Evolutionary conservation across 1,140 invertebrate genomes (phyloP), one percentile per base, ranked within the genome.

Genomic region (Bombus haemorrhoidalis): DNA sequence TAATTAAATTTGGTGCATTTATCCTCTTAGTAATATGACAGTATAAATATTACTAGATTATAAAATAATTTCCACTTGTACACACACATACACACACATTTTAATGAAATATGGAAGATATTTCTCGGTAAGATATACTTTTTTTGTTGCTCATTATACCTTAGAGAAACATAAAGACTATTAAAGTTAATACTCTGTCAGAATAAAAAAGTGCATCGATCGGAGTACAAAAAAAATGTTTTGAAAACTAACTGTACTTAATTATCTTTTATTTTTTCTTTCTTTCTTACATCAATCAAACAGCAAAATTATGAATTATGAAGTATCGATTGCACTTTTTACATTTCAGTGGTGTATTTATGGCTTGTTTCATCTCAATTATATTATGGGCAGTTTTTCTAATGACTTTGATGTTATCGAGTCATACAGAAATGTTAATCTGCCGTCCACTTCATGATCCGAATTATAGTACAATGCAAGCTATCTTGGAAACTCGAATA

Each of bases 371-470:
- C n/a, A 84, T 94, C 66, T 95, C 94, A 18, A 92, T 94, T 32
- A 90, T 85, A 34, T 53, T 95, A 22, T 95, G 94, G 94, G n/a
- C 86, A 22, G 91, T 94, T 13, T 85, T 94, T 25, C 86, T 93
- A 68, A 73, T 83, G 10, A 83, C 90, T 64, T 87, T 95, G 37
- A 90, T 92, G 4, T 71, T 95, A 22, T 92, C 94, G 4, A 93
- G 90, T 15, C 93, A 95, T 57, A 92, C 91, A 0, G 94, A 95
- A 77, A 90, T 95, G 88, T 81, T 95, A 28, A 80, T 95, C 0
- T 95, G 94, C 53, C 92, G 94, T 53, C 92, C 94, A 10, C 91
- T 95, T 47, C 89, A 93, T 39, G 94, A 95, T 91, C 93, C 94
- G 0, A 90, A 95, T 84, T 95, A 91, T 87, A 91, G 89, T 15